Conservation (phyloP, 2,888 invertebrate species). For the Atrina japonica region DNA sequence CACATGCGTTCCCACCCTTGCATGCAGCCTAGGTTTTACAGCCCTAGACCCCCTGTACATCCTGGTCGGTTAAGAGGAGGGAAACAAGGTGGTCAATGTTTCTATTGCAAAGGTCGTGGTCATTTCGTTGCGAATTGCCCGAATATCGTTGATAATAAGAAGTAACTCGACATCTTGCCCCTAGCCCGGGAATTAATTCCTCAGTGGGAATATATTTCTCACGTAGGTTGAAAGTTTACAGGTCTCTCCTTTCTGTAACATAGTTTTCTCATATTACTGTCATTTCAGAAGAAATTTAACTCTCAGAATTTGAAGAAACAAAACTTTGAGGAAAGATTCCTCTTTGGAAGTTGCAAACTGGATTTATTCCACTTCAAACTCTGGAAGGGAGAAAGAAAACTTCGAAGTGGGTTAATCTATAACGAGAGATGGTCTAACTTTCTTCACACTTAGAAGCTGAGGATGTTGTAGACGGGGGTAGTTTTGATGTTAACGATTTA, state of each 20-base stretch:
- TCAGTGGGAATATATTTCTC: conserved; percentile 31
- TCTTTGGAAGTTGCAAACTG: conserved; percentile 17
- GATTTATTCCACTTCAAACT: conserved; percentile 17
- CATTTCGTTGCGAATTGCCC: conserved; percentile 42
- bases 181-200: conserved; percentile 30
- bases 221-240: conserved; percentile 28
- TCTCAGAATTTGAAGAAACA: too few species aligned
- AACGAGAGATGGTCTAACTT: conserved; percentile 33
- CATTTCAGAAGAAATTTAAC: too few species aligned
- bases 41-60: too few species aligned
- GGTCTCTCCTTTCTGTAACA: conserved; percentile 28
- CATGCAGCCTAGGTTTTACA: too few species aligned
- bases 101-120: conserved; percentile 30
- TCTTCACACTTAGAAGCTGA: conserved; percentile 28
- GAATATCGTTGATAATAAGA: conserved; percentile 15
- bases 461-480: conserved; percentile 14
- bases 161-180: conserved; percentile 14
- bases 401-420: conserved; percentile 18
- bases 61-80: too few species aligned
- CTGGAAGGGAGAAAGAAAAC: neutral
- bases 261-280: too few species aligned
- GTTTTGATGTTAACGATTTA: conserved; percentile 20
- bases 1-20: neutral
- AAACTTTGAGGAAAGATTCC: too few species aligned
- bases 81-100: too few species aligned